Evolutionary conservation across 2,888 invertebrate genomes (phyloP), one percentile per base, ranked within the genome.

Genomic region (Cosmopolites sordidus): DNA sequence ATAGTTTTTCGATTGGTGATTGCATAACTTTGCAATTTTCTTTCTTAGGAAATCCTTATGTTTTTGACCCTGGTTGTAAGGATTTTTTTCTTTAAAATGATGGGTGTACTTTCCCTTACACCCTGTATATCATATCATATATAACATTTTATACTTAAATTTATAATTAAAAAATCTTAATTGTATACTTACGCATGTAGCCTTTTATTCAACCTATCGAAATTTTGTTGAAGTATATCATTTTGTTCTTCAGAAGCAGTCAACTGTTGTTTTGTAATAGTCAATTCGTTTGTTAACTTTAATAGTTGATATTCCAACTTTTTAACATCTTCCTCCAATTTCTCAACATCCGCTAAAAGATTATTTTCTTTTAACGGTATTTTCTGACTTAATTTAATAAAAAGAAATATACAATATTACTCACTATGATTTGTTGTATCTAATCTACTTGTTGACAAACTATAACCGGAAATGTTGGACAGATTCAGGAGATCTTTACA

Each of bases 221-320:
- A 53, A 42, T 70, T 64, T 9, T 54, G 50, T 30, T 66, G 65
- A 17, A 70, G 54, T 8, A 49, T 42, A 43, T 67, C 67, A 51
- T 66, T 69, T 53, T 66, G 63, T 37, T 70, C 69, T 55, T 70
- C 69, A 3, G 59, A 56, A 17, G 45, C 46, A 16, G 60, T 38
- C 15, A 69, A 56, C 43, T 69, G 69, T n/a, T 58, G 43, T 50
- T 62, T 64, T 1, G 63, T 58, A 30, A 61, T 45, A 6, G 54
- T 53, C 49, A 66, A 46, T 49, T 69, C 68, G 38, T 56, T 56
- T 3, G 54, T 43, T n/a, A 62, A 51, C 60, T 67, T 67, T 22
- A 48, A 58, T 42, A 68, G 54, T 51, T 67, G 64, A 49, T 66
- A 59, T 43, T 67, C 58, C 22, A 68, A 48, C 30, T 61, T 64